Percentiles rank a stretch among this genome's conserved stretches.
These are phyloP conservation scores for Heliconius ethilla DNA, from an alignment of 2,888 invertebrate species.

Conservation along the genomic window DNA sequence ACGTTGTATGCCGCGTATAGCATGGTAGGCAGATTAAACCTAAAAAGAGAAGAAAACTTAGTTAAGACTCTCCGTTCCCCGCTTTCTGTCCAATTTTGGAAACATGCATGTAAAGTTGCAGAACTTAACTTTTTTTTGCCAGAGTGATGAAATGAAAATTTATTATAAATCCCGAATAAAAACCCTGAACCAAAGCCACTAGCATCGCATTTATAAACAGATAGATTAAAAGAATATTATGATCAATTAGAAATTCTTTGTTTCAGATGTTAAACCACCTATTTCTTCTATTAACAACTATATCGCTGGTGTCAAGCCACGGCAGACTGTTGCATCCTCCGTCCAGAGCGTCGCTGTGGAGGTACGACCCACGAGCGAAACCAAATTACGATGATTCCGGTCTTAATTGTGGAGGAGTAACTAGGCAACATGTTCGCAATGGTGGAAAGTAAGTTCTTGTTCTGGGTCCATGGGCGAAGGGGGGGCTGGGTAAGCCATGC, in stretches of 20 bases:
- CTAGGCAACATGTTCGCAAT: slow-evolving; percentile 87
- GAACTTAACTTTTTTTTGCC: too few species aligned
- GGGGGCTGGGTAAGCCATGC: too few species aligned
- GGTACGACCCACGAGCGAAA: slow-evolving; percentile 88
- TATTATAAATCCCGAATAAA: too few species aligned
- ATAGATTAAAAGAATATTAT: neutral
- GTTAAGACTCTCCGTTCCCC: neutral
- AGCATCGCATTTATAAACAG: too few species aligned
- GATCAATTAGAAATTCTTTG: neutral
- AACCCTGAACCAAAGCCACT: too few species aligned
- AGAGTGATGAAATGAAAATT: too few species aligned
- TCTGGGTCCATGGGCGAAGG: neutral
- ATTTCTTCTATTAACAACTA: slow-evolving; percentile 47
- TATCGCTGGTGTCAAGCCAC: slow-evolving; percentile 71
- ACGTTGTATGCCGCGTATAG: too few species aligned
- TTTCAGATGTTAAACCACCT: slow-evolving; percentile 57
- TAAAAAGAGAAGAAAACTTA: too few species aligned
- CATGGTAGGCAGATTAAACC: neutral
- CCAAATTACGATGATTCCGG: slow-evolving; percentile 93
- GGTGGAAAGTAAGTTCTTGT: slow-evolving; percentile 82
- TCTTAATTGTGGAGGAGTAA: slow-evolving; percentile 90
- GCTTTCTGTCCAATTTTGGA: neutral
- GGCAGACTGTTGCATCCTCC: slow-evolving; percentile 90
- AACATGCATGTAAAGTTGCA: neutral
- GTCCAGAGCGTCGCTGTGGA: slow-evolving; percentile 90